Evolutionary conservation across 1,140 invertebrate species (phyloP).

Genomic region (Gonatopus flavifemur): DNA sequence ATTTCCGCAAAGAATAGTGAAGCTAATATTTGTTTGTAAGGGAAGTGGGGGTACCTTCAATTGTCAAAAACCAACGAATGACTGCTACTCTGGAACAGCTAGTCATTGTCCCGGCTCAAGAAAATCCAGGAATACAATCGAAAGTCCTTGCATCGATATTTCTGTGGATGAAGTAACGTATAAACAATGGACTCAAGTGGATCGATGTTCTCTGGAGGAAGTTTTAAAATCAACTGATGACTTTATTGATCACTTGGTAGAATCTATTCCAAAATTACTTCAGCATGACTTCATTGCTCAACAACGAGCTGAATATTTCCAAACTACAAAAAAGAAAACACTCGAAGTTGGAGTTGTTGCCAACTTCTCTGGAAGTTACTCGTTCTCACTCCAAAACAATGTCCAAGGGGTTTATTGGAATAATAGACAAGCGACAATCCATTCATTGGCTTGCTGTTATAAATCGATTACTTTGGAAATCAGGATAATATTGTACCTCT

Average conservation of each 20-base stretch:
- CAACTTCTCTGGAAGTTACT: constrained; percentile 41
- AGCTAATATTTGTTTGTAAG: no score
- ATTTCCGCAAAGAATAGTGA: no score
- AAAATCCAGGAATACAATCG: neutral
- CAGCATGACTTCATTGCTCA: constrained; percentile 24
- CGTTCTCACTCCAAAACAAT: constrained; percentile 31
- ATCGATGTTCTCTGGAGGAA: constrained; percentile 2
- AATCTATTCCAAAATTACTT: neutral
- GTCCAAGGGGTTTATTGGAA: constrained; percentile 32
- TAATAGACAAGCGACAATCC: constrained; percentile 30
- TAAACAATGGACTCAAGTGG: constrained; percentile 1
- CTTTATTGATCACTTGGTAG: neutral
- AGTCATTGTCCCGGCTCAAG: no score
- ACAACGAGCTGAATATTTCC: constrained; percentile 17
- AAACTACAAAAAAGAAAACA: constrained; percentile 12
- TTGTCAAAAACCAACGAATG: no score
- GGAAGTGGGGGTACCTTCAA: no score
- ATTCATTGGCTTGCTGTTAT: constrained; percentile 26
- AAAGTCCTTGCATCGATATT: neutral
- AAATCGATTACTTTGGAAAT: constrained; percentile 1
- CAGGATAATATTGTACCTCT: neutral
- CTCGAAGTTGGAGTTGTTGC: constrained; percentile 11
- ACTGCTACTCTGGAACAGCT: no score
- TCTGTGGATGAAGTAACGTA: neutral
- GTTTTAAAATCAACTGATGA: neutral